A percentile compares a stretch with the other conserved stretches of the same genome.
These are phyloP conservation scores for Morpho helenor DNA, from an alignment of 2,888 invertebrate species.

Conservation along the genomic window DNA sequence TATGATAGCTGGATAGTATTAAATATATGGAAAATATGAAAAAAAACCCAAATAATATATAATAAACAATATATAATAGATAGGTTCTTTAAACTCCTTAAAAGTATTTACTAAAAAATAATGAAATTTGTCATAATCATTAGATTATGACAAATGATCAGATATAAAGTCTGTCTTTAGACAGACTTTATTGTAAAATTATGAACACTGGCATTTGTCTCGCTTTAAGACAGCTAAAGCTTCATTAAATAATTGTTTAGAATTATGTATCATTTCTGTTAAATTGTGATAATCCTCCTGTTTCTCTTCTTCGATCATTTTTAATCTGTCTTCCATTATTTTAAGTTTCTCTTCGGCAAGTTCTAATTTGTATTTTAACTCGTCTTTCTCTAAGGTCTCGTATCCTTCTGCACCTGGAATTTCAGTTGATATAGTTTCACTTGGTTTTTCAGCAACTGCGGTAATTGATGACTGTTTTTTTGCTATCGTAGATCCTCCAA, in stretches of 20 bases:
- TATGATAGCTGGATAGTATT: no score
- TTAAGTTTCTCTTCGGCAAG: slow-evolving; percentile 83
- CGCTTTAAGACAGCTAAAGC: slow-evolving; percentile 65
- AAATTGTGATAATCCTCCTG: slow-evolving; percentile 76
- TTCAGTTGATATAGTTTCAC: slow-evolving; percentile 46
- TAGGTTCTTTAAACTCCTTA: no score
- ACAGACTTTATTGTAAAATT: slow-evolving; percentile 17
- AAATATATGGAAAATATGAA: no score
- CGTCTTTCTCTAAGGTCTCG: slow-evolving; percentile 59
- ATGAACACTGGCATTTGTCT: slow-evolving; percentile 62
- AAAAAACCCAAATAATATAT: no score
- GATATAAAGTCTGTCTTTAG: no score
- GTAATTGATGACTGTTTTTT: slow-evolving; percentile 49
- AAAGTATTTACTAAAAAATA: no score
- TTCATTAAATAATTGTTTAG: slow-evolving; percentile 77
- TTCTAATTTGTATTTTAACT: slow-evolving; percentile 72
- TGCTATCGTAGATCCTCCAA: slow-evolving; percentile 31
- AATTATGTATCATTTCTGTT: slow-evolving; percentile 78
- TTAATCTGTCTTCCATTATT: slow-evolving; percentile 80
- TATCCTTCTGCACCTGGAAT: slow-evolving; percentile 40
- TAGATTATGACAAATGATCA: no score
- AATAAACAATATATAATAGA: no score
- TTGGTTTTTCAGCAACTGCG: slow-evolving; percentile 46
- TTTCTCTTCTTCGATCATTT: slow-evolving; percentile 82
- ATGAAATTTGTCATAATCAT: no score